A percentile compares a stretch with the other conserved stretches of the same genome.
Conservation (phyloP, 2,113 vertebrate genomes). For the Crypturellus undulatus region DNA sequence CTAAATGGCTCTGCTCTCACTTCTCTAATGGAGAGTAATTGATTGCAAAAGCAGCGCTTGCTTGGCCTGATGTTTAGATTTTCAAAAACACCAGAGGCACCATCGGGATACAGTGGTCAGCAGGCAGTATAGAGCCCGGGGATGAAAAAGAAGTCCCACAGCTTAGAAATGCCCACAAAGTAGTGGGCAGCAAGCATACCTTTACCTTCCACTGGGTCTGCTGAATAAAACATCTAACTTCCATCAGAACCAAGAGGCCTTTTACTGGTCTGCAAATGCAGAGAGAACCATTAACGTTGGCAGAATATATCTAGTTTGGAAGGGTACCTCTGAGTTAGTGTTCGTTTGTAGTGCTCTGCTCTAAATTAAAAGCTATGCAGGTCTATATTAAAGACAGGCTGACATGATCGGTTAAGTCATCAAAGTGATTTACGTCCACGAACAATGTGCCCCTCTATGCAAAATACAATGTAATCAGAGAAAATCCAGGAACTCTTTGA, state of each 20-base stretch:
- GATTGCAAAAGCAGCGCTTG: background rate
- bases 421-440: slow-evolving; percentile 8
- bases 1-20: background rate
- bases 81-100: background rate
- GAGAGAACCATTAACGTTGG: background rate
- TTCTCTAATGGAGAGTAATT: slow-evolving; percentile 41
- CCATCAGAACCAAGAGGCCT: background rate
- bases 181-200: background rate
- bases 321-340: background rate
- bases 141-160: background rate
- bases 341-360: background rate
- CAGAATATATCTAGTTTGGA: background rate
- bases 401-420: background rate
- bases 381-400: background rate
- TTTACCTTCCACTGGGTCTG: background rate
- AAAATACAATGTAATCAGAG: background rate
- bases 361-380: slow-evolving; percentile 28
- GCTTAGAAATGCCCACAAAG: background rate
- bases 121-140: background rate
- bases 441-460: background rate
- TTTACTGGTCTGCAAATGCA: background rate
- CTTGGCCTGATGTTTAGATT: background rate
- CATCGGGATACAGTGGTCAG: background rate
- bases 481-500: slow-evolving; percentile 9
- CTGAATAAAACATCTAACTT: background rate